phyloP scores from a whole-genome alignment of 2,888 invertebrate species.

The Troides oblongomaculatus region DNA sequence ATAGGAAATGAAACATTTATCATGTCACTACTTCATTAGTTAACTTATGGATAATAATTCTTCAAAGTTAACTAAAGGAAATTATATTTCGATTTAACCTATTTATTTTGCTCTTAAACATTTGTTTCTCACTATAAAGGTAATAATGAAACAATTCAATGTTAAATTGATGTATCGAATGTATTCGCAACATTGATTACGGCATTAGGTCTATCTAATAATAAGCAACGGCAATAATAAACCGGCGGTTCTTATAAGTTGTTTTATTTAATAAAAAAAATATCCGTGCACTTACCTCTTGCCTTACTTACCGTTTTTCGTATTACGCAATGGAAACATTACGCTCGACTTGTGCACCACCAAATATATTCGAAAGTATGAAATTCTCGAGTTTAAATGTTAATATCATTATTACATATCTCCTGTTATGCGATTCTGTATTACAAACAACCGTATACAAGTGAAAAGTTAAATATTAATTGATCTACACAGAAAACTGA shows the following conservation, averaged over 20 bases:
- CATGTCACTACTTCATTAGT: too few species aligned
- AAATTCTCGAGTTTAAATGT: slow-evolving; percentile 32
- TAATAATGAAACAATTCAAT: too few species aligned
- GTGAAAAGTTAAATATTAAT: too few species aligned
- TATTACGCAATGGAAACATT: slow-evolving; percentile 25
- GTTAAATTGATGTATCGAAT: too few species aligned
- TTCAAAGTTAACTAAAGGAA: too few species aligned
- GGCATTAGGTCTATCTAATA: not conserved
- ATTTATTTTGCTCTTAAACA: too few species aligned
- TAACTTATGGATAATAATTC: too few species aligned
- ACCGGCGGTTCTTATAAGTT: slow-evolving; percentile 26
- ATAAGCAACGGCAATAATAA: slow-evolving; percentile 7
- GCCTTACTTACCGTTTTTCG: slow-evolving; percentile 24
- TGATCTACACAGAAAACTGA: too few species aligned
- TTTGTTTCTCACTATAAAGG: too few species aligned
- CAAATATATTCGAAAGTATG: slow-evolving; percentile 33
- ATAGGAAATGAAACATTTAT: too few species aligned
- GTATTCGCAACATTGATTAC: too few species aligned
- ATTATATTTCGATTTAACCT: too few species aligned
- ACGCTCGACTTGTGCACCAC: slow-evolving; percentile 29
- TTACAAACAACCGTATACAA: not conserved
- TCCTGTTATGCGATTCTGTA: slow-evolving; percentile 7
- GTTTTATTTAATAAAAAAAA: slow-evolving; percentile 33
- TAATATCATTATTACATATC: slow-evolving; percentile 32
- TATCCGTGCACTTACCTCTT: slow-evolving; percentile 30